These are phyloP conservation scores for Orchestia grillus DNA, from an alignment of 1,140 invertebrate species.

Conservation along the genomic window DNA sequence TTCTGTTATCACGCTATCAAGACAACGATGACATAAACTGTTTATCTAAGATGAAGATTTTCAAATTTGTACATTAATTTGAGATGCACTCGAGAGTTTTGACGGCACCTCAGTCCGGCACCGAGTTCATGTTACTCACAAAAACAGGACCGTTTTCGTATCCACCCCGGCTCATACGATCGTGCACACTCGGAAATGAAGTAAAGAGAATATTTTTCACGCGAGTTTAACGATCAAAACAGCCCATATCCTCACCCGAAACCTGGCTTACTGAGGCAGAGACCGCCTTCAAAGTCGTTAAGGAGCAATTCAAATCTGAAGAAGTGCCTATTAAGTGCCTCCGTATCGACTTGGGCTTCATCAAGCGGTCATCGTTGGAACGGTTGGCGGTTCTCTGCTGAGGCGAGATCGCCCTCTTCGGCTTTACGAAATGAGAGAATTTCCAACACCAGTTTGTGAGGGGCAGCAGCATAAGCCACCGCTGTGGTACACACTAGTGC, in stretches of 20 bases:
- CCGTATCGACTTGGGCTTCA: slow-evolving; percentile 29
- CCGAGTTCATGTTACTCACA: not conserved
- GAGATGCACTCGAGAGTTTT: not conserved
- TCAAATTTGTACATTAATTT: not conserved
- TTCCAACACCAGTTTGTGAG: not conserved
- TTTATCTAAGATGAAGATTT: not conserved
- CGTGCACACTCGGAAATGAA: not conserved
- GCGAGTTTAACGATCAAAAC: not conserved
- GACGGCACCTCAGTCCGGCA: not conserved
- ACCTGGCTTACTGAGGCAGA: slow-evolving; percentile 10
- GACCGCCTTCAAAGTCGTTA: slow-evolving; percentile 13
- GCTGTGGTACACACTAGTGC: not conserved
- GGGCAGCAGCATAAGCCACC: not conserved
- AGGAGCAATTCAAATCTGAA: slow-evolving; percentile 36
- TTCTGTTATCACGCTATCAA: not conserved
- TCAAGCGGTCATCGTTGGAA: slow-evolving; percentile 31
- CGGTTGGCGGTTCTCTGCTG: not conserved
- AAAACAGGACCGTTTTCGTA: not conserved
- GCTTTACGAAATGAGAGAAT: not conserved
- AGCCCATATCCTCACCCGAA: not conserved
- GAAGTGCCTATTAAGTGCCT: slow-evolving; percentile 17
- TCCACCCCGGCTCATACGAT: not conserved
- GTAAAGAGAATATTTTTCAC: not conserved
- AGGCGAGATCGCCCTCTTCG: not conserved
- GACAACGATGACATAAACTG: not conserved